Evolutionary conservation across 2,797 vertebrate genomes (phyloP).

Genomic region (Todus mexicanus): DNA sequence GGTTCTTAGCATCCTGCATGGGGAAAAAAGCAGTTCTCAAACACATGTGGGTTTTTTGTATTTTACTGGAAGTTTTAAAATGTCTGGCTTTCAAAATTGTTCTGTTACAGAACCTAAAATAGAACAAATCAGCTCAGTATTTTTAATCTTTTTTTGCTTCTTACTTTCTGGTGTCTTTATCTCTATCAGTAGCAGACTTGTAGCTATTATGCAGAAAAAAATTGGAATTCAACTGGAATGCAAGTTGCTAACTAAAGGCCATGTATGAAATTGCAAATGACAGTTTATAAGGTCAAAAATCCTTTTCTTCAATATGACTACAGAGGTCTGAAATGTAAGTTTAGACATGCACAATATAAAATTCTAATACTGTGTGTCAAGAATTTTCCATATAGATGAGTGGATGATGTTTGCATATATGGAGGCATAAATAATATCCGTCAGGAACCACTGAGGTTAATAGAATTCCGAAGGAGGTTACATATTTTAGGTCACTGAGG

Average conservation of each 20-base stretch:
- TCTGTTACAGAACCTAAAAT: background rate
- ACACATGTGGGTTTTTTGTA: background rate
- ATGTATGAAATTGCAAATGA: background rate
- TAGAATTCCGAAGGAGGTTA: background rate
- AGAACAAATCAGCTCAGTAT: background rate
- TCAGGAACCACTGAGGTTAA: constrained; percentile 4
- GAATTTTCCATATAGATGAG: background rate
- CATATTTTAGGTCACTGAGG: constrained; percentile 4
- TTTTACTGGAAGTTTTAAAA: background rate
- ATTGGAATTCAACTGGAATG: background rate
- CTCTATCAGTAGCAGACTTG: background rate
- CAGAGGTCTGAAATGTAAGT: background rate
- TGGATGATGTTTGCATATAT: background rate
- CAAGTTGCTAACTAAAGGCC: background rate
- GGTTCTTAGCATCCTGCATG: background rate
- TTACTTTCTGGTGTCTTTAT: background rate
- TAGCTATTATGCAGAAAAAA: background rate
- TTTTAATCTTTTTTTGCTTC: background rate
- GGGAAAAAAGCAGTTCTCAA: background rate
- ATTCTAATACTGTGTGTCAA: background rate
- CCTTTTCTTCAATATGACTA: background rate
- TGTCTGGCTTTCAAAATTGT: background rate
- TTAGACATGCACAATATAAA: background rate
- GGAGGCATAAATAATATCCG: background rate
- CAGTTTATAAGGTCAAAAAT: background rate